Conservation (phyloP, 2,888 invertebrate species). For the Augiades crinisus region DNA sequence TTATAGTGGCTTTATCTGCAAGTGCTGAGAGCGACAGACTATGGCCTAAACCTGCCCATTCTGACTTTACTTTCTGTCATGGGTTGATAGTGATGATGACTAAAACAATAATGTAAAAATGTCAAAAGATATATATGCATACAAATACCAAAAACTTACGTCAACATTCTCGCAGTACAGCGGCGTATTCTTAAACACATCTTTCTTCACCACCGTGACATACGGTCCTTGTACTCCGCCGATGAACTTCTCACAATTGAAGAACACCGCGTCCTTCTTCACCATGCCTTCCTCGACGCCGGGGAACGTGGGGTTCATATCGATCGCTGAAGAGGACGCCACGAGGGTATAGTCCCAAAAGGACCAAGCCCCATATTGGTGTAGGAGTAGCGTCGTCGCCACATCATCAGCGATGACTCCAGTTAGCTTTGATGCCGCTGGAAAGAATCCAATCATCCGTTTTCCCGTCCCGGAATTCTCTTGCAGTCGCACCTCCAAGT, state of each 20-base stretch:
- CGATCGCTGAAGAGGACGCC: conserved; percentile 88
- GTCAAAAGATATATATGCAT: too few relatives aligned
- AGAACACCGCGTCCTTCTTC: conserved; percentile 93
- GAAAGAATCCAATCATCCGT: conserved; percentile 91
- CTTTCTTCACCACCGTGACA: conserved; percentile 77
- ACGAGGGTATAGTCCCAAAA: conserved; percentile 96
- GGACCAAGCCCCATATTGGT: conserved; percentile 90
- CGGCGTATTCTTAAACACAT: conserved; percentile 67
- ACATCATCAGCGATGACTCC: conserved; percentile 93
- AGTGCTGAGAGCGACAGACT: too few relatives aligned
- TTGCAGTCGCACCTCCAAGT: conserved; percentile 86
- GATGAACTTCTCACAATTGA: conserved; percentile 94
- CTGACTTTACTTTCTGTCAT: too few relatives aligned
- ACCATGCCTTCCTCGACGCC: conserved; percentile 87
- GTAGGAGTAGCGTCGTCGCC: conserved; percentile 89
- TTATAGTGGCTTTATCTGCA: too few relatives aligned
- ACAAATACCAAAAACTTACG: conserved; percentile 68
- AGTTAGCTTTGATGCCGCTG: conserved; percentile 93
- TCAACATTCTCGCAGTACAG: conserved; percentile 66
- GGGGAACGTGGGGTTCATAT: conserved; percentile 90
- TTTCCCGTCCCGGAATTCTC: conserved; percentile 83
- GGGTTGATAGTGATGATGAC: too few relatives aligned
- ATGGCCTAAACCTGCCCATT: too few relatives aligned
- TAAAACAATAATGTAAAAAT: too few relatives aligned
- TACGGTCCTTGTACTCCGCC: conserved; percentile 94